Conservation (phyloP, 2,888 invertebrate species). For the Crepidodera aurea region DNA sequence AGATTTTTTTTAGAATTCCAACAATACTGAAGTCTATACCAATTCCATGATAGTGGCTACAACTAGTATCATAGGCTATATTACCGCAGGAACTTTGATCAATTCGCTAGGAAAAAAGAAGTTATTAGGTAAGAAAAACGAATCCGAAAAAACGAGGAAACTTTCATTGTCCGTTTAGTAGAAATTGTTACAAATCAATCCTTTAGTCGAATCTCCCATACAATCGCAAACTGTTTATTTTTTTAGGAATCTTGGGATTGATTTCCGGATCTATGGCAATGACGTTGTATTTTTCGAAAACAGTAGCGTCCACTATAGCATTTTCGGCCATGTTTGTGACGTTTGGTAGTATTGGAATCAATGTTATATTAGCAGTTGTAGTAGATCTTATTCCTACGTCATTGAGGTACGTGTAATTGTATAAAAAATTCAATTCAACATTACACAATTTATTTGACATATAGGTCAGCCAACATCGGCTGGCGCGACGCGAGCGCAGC, state of each 20-base stretch:
- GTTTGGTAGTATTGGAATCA: conserved; percentile 66
- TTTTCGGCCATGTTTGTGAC: conserved; percentile 66
- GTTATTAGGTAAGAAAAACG: conserved; percentile 39
- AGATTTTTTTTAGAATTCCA: conserved; percentile 41
- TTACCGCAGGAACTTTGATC: conserved; percentile 45
- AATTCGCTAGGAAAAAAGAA: conserved; percentile 47
- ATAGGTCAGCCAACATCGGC: too few species aligned
- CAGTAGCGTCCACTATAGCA: conserved; percentile 57
- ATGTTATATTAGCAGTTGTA: conserved; percentile 70
- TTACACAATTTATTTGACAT: too few species aligned
- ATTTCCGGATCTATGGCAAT: conserved; percentile 40
- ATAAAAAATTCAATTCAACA: too few species aligned
- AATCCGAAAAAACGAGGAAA: background rate
- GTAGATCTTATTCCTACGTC: conserved; percentile 74
- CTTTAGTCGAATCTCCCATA: background rate
- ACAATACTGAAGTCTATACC: conserved; percentile 46
- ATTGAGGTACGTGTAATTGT: conserved; percentile 70
- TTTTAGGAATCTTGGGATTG: conserved; percentile 43
- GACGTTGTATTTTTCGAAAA: conserved; percentile 56
- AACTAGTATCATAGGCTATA: conserved; percentile 42
- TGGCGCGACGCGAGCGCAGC: too few species aligned
- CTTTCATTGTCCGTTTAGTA: conserved; percentile 1
- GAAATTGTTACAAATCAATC: too few species aligned
- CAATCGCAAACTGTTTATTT: conserved; percentile 1
- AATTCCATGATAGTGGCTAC: conserved; percentile 47